These are phyloP conservation scores for Lucilia cuprina DNA, from an alignment of 1,140 invertebrate species.

Conservation along the genomic window DNA sequence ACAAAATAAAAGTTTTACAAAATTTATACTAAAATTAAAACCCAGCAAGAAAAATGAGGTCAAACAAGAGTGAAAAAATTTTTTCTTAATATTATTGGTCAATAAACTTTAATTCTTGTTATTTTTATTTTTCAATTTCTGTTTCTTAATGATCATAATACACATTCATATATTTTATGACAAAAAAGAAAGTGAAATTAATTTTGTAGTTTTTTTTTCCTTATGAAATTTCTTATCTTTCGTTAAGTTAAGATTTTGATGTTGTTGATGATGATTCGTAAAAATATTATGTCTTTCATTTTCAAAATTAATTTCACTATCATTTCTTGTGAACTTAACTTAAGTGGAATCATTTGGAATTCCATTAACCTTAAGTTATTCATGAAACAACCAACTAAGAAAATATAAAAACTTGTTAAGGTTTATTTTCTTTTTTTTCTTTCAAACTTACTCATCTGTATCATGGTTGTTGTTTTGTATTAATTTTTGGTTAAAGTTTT, in stretches of 20 bases:
- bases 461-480: neutral
- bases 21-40: neutral
- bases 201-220: neutral
- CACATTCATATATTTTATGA: neutral
- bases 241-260: neutral
- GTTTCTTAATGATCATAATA: neutral
- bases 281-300: conserved; percentile 1
- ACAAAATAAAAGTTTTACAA: neutral
- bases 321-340: neutral
- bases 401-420: neutral
- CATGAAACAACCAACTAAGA: neutral
- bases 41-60: neutral
- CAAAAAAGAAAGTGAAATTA: conserved; percentile 17
- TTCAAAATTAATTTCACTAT: conserved; percentile 8
- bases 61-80: neutral
- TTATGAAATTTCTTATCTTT: neutral
- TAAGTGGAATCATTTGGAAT: neutral
- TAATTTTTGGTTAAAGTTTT: conserved; percentile 1
- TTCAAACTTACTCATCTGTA: conserved; percentile 7
- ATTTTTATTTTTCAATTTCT: neutral
- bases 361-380: conserved; percentile 11
- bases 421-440: neutral
- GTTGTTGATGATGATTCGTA: neutral
- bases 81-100: neutral
- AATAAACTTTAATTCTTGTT: neutral